phyloP scores from a whole-genome alignment of 2,888 invertebrate species.

The Andrena bicolor region DNA sequence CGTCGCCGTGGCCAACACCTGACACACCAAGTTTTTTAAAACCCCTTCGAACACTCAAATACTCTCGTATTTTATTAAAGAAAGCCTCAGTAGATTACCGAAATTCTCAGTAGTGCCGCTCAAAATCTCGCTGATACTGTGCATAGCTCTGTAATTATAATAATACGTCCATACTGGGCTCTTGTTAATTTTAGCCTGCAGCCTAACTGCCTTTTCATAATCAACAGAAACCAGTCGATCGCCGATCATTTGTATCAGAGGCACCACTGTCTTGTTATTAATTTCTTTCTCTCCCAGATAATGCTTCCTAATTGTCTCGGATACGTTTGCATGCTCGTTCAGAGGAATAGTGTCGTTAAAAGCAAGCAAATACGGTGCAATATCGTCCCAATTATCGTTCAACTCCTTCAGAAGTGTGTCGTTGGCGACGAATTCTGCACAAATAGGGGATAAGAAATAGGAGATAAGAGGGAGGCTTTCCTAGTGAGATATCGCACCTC shows the following conservation, averaged over 20 bases:
- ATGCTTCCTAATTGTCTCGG: conserved; percentile 85
- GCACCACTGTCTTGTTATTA: conserved; percentile 82
- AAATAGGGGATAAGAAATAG: conserved; percentile 45
- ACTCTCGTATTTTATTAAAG: background rate
- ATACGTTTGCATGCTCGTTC: conserved; percentile 82
- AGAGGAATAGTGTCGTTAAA: conserved; percentile 86
- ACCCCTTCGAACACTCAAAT: background rate
- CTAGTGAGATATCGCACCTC: conserved; percentile 69
- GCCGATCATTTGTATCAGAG: conserved; percentile 86
- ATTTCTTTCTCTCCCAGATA: conserved; percentile 86
- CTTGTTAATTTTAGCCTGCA: conserved; percentile 86
- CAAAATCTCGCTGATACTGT: conserved; percentile 86
- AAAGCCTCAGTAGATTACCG: conserved; percentile 24
- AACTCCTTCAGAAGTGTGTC: conserved; percentile 85
- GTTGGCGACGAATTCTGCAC: conserved; percentile 79
- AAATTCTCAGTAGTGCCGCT: conserved; percentile 74
- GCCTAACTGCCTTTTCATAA: conserved; percentile 86
- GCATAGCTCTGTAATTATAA: conserved; percentile 86
- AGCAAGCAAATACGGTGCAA: conserved; percentile 87
- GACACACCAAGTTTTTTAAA: conserved; percentile 32
- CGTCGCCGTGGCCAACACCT: conserved; percentile 86
- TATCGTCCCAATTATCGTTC: conserved; percentile 86
- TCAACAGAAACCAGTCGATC: conserved; percentile 87
- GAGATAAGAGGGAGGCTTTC: background rate
- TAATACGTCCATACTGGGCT: conserved; percentile 88